Base-by-base conservation (phyloP, 1,140 invertebrate species). In the Drosophila fuyamai region DNA sequence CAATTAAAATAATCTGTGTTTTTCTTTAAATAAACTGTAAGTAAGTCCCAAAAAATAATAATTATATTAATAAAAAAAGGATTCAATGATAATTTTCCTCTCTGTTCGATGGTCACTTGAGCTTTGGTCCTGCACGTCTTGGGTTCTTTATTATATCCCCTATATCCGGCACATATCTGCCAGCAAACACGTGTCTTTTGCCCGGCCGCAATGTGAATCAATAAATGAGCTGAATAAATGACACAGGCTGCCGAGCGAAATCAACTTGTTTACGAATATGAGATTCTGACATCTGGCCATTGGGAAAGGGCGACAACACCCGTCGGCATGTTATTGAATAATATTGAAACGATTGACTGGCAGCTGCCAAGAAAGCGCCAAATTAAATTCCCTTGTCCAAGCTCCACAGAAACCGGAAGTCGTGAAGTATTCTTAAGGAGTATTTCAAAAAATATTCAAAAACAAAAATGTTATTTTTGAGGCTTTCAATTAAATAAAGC, bases 201-300 rank as follows among this genome's bases (percentile, higher is more conserved):
- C 18, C 59, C 23, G 23, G 71, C 44, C 38, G 36, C 63, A 75
- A 61, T 74, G 60, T 76, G 66, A 84, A 85, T 84, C 81, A 84
- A 84, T 84, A 88, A 86, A 86, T 81, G 75, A 81, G 66, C 77
- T 72, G 71, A 86, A 81, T 67, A 84, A 76, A 67, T 80, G 76
- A 79, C 66, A 76, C 81, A 83, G 55, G 81, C 76, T 80, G 76
- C 46, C 41, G 71, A 50, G 46, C 43, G 51, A 78, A 72, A 76
- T 86, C 62, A 76, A 72, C 60, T 63, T 80, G 81, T 77, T 84
- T 80, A 84, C 77, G 79, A 72, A 88, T 79, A 85, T 82, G 66
- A 76, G 75, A 63, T 54, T 76, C 65, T 65, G 65, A 86, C 82
- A 85, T 79, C 75, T 86, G 74, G 73, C 55, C 50, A 29, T 23